Conservation (phyloP, 1,140 invertebrate species). For the Nebria ingens region DNA sequence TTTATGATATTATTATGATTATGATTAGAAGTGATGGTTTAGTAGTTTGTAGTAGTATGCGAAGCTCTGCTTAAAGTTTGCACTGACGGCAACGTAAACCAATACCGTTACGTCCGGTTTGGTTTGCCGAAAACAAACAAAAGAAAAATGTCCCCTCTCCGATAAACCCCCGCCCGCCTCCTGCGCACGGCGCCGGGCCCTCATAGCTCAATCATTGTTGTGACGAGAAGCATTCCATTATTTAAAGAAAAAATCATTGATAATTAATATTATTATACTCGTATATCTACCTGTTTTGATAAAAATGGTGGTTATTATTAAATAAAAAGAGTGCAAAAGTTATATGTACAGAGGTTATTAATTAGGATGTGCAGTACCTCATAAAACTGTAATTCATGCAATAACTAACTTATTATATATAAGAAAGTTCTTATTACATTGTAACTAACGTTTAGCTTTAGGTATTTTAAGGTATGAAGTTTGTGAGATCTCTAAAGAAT, state of each 20-base stretch:
- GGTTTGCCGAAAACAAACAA: too few species aligned
- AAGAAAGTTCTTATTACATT: conserved; percentile 37
- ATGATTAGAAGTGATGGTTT: too few species aligned
- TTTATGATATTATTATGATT: too few species aligned
- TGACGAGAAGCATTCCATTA: conserved; percentile 38
- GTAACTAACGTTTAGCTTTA: conserved; percentile 32
- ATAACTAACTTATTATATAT: conserved; percentile 37
- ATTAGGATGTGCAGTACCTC: conserved; percentile 38
- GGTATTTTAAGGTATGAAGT: conserved; percentile 32
- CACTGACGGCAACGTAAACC: background rate
- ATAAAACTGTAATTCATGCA: conserved; percentile 38
- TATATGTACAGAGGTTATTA: conserved; percentile 38
- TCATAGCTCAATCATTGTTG: conserved; percentile 38
- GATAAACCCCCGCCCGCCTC: conserved; percentile 17
- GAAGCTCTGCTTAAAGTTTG: background rate
- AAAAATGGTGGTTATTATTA: conserved; percentile 37
- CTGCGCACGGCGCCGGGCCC: conserved; percentile 22
- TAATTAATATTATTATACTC: conserved; percentile 31
- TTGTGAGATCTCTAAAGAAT: conserved; percentile 26
- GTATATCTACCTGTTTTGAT: conserved; percentile 36
- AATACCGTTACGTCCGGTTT: background rate
- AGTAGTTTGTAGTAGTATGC: background rate
- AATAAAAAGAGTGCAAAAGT: conserved; percentile 33
- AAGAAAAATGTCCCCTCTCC: too few species aligned
- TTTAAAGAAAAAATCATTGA: conserved; percentile 19